A percentile compares a stretch with the other conserved stretches of the same genome.
Conservation (phyloP, 2,113 vertebrate genomes). For the Pomatostomus ruficeps region DNA sequence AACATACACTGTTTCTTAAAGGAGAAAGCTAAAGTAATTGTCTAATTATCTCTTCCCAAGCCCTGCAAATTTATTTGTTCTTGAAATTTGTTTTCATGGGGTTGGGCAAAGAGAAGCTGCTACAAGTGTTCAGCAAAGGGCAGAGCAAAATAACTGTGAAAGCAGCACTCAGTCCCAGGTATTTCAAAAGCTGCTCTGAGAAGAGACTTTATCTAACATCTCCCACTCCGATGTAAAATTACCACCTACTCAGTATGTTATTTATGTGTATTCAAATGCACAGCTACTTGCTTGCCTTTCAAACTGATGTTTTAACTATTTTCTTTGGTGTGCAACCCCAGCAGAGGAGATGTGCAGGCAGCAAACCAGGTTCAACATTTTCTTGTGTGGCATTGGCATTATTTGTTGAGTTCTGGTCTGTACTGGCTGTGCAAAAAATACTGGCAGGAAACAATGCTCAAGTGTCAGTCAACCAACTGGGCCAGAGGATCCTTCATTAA, state of each 20-base stretch:
- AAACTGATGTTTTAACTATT: background rate
- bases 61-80: background rate
- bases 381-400: background rate
- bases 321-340: background rate
- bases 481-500: background rate
- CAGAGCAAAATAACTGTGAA: background rate
- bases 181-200: background rate
- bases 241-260: background rate
- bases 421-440: background rate
- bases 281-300: background rate
- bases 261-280: constrained; percentile 22
- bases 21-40: background rate
- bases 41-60: background rate
- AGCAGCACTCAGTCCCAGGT: background rate
- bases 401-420: background rate
- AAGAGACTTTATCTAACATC: background rate
- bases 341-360: background rate
- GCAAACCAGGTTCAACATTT: background rate
- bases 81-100: background rate
- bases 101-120: background rate
- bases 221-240: background rate
- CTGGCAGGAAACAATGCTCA: background rate
- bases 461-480: background rate
- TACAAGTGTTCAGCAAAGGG: background rate
- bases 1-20: background rate